Conservation (phyloP, 2,888 invertebrate species). For the Hirudinaria manillensis region DNA sequence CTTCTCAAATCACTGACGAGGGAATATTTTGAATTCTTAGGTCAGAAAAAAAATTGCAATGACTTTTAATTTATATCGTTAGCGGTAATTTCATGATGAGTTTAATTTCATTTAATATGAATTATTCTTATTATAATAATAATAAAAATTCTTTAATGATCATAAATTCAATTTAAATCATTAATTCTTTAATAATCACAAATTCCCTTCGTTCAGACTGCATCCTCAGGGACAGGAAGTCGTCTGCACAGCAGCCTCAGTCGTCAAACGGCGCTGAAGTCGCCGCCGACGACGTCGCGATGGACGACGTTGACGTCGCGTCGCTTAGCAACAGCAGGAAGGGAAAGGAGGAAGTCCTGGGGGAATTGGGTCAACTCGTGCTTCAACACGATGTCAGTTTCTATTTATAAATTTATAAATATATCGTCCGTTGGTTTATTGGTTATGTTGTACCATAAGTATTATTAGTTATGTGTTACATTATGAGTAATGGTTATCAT, state of each 20-base stretch:
- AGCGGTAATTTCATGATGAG: not conserved
- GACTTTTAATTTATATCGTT: too few species aligned
- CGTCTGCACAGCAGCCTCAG: not conserved
- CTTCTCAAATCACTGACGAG: constrained; percentile 76
- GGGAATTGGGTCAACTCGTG: not conserved
- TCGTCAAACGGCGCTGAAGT: not conserved
- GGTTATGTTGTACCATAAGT: too few species aligned
- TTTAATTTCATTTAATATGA: too few species aligned
- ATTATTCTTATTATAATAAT: too few species aligned
- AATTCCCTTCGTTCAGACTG: not conserved
- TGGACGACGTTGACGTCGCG: constrained; percentile 16
- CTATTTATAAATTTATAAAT: not conserved
- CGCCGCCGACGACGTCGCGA: not conserved
- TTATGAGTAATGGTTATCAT: not conserved
- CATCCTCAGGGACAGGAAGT: constrained; percentile 6
- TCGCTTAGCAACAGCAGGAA: not conserved
- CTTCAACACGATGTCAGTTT: constrained; percentile 11
- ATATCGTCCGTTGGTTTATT: too few species aligned
- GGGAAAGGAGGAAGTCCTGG: not conserved
- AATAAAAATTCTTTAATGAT: too few species aligned
- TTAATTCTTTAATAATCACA: too few species aligned
- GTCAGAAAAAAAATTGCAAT: too few species aligned
- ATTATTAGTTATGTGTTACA: not conserved
- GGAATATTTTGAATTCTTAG: constrained; percentile 76
- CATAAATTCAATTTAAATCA: too few species aligned